A percentile compares a stretch with the other conserved stretches of the same genome.
Conservation (phyloP, 2,113 vertebrate genomes). For the Caracal caracal region DNA sequence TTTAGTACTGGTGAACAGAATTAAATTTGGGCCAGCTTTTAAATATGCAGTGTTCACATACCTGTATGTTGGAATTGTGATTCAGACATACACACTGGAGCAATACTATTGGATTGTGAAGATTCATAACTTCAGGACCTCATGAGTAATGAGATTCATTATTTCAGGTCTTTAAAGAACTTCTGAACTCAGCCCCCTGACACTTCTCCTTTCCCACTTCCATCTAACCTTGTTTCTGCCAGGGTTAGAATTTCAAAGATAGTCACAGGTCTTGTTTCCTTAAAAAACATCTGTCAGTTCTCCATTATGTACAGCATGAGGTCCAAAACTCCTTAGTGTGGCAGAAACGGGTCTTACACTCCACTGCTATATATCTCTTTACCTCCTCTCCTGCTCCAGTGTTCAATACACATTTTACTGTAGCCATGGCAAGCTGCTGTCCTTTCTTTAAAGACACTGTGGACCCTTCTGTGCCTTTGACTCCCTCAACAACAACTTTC, state of each 20-base stretch:
- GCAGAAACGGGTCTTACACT: not conserved
- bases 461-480: not conserved
- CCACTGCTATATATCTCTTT: not conserved
- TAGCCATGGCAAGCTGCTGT: not conserved
- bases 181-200: not conserved
- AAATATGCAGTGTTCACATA: not conserved
- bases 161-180: slow-evolving; percentile 28
- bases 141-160: not conserved
- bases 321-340: not conserved
- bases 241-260: not conserved
- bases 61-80: not conserved
- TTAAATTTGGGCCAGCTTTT: not conserved
- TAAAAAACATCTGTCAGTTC: not conserved
- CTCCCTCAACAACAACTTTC: not conserved
- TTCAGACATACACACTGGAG: not conserved
- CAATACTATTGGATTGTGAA: not conserved
- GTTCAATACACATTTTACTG: not conserved
- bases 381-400: not conserved
- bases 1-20: not conserved
- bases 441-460: not conserved
- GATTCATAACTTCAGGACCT: not conserved
- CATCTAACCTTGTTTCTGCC: not conserved
- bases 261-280: not conserved
- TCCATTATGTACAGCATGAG: not conserved
- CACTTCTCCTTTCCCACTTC: not conserved